phyloP scores from a whole-genome alignment of 2,113 vertebrate genomes.

The Glaucidium brasilianum region DNA sequence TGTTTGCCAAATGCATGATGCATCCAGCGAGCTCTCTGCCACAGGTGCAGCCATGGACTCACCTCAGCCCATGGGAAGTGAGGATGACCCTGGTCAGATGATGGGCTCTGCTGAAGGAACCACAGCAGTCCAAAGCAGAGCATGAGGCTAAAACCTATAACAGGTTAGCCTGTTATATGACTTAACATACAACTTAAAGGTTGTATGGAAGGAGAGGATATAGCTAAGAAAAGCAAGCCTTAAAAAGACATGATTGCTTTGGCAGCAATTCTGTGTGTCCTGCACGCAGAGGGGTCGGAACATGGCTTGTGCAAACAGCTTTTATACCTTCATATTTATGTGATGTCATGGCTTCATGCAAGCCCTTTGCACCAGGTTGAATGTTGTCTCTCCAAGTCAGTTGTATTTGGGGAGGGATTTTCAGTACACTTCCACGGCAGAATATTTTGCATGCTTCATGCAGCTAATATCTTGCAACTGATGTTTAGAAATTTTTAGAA shows the following conservation, averaged over 20 bases:
- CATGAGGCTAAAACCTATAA: neutral
- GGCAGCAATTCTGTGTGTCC: neutral
- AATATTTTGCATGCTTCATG: neutral
- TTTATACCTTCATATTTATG: neutral
- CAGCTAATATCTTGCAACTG: neutral
- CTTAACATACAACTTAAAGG: too few relatives aligned
- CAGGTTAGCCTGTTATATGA: too few relatives aligned
- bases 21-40: neutral
- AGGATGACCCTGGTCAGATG: neutral
- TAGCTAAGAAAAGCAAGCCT: neutral
- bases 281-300: neutral
- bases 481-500: conserved; percentile 31
- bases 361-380: neutral
- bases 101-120: neutral
- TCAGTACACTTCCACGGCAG: neutral
- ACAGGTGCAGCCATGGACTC: accelerated
- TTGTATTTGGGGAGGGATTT: neutral
- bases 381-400: neutral
- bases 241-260: neutral
- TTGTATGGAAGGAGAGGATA: neutral
- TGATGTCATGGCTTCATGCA: neutral
- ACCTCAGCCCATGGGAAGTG: accelerated
- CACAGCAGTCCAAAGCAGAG: neutral
- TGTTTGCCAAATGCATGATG: accelerated
- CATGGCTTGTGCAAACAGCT: neutral